Percentiles rank a stretch among this genome's conserved stretches.
These are phyloP conservation scores for Ictalurus punctatus DNA, from an alignment of 2,113 vertebrate genomes.

Conservation along the genomic window DNA sequence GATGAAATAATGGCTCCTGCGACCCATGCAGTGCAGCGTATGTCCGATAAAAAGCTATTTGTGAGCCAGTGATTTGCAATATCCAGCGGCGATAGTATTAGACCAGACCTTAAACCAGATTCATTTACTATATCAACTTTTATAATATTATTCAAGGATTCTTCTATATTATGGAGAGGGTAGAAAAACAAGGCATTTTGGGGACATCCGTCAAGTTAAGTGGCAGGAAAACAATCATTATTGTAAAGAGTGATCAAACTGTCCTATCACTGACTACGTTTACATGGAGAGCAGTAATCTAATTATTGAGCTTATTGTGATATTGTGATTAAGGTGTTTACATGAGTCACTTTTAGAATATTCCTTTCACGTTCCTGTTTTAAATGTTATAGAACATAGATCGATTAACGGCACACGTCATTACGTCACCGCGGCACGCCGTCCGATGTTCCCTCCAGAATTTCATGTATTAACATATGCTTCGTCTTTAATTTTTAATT, in stretches of 20 bases:
- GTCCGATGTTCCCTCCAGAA: too few species aligned
- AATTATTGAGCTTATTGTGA: too few species aligned
- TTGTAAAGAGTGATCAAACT: background rate
- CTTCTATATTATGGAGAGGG: background rate
- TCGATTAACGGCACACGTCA: too few species aligned
- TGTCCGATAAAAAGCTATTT: background rate
- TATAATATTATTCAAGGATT: background rate
- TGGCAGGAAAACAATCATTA: background rate
- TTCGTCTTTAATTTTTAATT: too few species aligned
- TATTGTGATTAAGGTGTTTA: too few species aligned
- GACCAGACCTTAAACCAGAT: background rate
- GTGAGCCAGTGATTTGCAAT: background rate
- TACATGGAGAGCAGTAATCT: too few species aligned
- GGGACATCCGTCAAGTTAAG: background rate
- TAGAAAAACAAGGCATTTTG: background rate
- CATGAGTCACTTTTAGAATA: too few species aligned
- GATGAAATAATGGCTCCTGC: slow-evolving; percentile 1
- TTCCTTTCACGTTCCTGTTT: too few species aligned
- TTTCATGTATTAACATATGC: too few species aligned
- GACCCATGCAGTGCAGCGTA: background rate
- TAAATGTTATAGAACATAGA: too few species aligned
- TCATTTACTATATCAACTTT: background rate
- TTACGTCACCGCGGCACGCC: too few species aligned
- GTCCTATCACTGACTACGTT: too few species aligned
- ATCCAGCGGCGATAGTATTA: background rate